Percentiles rank a stretch among this genome's conserved stretches.
These are phyloP conservation scores for Penaeus vannamei DNA, from an alignment of 1,140 invertebrate genomes.

Conservation along the genomic window DNA sequence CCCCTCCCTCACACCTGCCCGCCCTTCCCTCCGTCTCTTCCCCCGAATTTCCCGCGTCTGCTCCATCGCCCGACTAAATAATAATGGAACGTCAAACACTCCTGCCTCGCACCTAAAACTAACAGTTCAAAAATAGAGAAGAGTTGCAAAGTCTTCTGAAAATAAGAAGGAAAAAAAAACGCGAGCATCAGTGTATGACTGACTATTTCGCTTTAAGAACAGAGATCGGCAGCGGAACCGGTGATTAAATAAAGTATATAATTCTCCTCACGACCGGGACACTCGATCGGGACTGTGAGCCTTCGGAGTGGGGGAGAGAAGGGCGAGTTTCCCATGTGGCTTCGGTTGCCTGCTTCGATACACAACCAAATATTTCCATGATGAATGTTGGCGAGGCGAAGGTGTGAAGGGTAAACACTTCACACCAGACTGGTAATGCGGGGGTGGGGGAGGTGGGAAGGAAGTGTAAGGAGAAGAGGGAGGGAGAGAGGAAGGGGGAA, in stretches of 20 bases:
- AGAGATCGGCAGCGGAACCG: background rate
- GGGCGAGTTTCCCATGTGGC: background rate
- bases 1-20: background rate
- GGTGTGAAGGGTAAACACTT: slow-evolving; percentile 29
- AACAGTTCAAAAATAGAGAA: background rate
- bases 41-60: no score
- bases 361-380: slow-evolving; percentile 37
- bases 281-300: background rate
- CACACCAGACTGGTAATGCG: background rate
- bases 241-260: slow-evolving; percentile 35
- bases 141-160: slow-evolving; percentile 36
- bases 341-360: background rate
- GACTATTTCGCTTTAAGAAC: background rate
- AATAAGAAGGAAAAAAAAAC: background rate
- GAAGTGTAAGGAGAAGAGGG: background rate
- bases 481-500: background rate
- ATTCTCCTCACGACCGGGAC: background rate
- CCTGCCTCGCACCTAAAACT: slow-evolving; percentile 4
- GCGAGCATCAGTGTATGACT: no score
- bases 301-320: no score
- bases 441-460: background rate
- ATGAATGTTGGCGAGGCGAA: slow-evolving; percentile 29
- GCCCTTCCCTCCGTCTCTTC: background rate
- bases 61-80: background rate
- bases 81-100: slow-evolving; percentile 39